Base-by-base conservation (phyloP, 2,797 vertebrate species). In the Lepilemur ruficaudatus region DNA sequence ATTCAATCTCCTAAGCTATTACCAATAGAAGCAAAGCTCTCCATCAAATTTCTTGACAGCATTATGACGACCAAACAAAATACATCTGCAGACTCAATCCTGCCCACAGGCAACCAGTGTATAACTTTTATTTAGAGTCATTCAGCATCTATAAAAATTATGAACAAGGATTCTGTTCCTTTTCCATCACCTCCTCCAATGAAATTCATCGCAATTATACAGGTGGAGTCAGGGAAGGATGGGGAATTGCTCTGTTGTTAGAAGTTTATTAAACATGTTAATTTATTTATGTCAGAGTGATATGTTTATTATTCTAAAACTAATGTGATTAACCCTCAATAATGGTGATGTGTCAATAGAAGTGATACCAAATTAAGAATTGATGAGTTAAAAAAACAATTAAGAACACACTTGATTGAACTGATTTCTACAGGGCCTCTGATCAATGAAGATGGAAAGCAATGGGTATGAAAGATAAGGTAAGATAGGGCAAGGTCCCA, bases 221-320 rank as follows among this genome's bases (percentile, higher is more conserved):
- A 82, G 50, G 23, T 78, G 41, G 69, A 89, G 6, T 59, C 35
- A 81, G 30, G 2, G 50, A 80, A 83, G n/a, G 30, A 13, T n/a
- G 35, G 28, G 1, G 25, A 85, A 96, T 35, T 79, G 4, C 9
- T 55, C 50, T 69, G 41, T 52, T 84, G 20, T 79, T 78, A 76
- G 35, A 89, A 89, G 73, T 80, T 92, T 89, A 92, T 95, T 94
- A 79, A 85, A 84, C 38, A 78, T 78, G 78, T 80, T 98, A 87
- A 92, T 90, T 94, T 88, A 67, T 85, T 96, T 94, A 95, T 93
- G 28, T 86, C 63, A 80, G 76, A 91, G 38, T 38, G 52, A 93
- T 63, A 86, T 25, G 76, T 30, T 52, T 46, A 89, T 94, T 97
- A 97, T 97, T 94, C 91, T 90, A 86, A 95, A 94, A 82, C 52